Base-by-base conservation (phyloP, 2,888 invertebrate genomes). In the Platerodrilus igneus region DNA sequence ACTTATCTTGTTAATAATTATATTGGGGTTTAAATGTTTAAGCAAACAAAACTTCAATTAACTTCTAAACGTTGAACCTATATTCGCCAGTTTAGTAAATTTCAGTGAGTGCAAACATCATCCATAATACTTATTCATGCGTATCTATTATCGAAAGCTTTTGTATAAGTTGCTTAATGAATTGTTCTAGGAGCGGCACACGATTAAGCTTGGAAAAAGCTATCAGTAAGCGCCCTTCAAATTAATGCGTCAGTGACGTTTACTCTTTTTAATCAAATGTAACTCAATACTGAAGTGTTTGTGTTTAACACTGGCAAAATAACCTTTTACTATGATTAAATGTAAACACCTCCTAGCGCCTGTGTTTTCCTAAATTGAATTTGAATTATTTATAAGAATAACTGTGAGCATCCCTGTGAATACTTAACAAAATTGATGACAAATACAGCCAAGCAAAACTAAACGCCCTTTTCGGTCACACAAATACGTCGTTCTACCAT, bases 251-350 rank as follows among this genome's bases (percentile, higher is more conserved):
- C 62, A 56, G 62, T n/a, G n/a, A n/a, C n/a, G n/a, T n/a, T n/a
- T n/a, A n/a, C n/a, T 57, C 62, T 63, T 64, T 65, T 65, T 65
- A 64, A 65, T 66, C 64, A 66, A 65, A 60, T 64, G 66, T 66
- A 67, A 67, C 62, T 56, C 56, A 64, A 67, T 66, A 66, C 64
- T 53, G 52, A 58, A 60, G 59, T 62, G 63, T 62, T 62, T 63
- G 58, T 61, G 59, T 59, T 63, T 59, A 61, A 60, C 59, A 55
- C 56, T 53, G 57, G 56, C 57, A 50, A 47, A 51, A 52, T 54
- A 58, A 58, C 62, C 68, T 68, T 68, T 68, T 63, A 67, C 51
- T 57, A 60, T 63, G 64, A 68, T 68, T 67, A 68, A 68, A 68
- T 59, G 66, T 61, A 68, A 68, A 68, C 66, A 67, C 56, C 42